A percentile compares a stretch with the other conserved stretches of the same genome.
These are phyloP conservation scores for Xenops minutus DNA, from an alignment of 2,797 vertebrate species.

Conservation along the genomic window DNA sequence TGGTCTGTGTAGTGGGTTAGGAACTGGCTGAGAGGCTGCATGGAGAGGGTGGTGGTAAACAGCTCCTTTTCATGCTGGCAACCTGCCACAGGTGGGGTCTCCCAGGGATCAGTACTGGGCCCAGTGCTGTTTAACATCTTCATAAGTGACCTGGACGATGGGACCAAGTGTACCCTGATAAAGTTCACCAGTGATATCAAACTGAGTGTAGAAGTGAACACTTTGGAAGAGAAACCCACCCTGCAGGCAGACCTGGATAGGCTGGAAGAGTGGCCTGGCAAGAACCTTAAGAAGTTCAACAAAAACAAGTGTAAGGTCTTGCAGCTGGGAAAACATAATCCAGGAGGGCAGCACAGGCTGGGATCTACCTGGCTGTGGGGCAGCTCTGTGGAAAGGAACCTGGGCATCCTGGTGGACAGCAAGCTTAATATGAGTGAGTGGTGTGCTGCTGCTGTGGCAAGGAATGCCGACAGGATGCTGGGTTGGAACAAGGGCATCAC, in stretches of 20 bases:
- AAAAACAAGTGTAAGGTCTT: neutral
- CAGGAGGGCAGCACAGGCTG: neutral
- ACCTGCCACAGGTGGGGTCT: neutral
- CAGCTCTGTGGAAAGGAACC: neutral
- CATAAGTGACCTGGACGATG: neutral
- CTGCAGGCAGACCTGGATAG: neutral
- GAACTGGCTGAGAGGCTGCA: neutral
- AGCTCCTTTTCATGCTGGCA: neutral
- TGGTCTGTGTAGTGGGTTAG: neutral
- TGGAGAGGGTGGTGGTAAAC: neutral
- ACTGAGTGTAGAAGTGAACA: neutral
- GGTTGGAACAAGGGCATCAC: neutral
- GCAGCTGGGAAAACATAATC: neutral
- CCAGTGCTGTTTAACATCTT: neutral
- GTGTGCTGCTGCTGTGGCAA: neutral
- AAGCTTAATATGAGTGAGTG: neutral
- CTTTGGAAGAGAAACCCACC: neutral
- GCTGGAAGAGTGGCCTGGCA: neutral
- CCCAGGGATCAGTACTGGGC: neutral
- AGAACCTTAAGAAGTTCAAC: neutral
- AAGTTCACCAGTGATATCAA: neutral
- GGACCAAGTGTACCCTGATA: neutral
- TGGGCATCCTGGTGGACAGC: neutral
- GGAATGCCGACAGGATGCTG: accelerated
- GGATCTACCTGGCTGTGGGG: neutral